Percentiles rank a stretch among this genome's conserved stretches.
These are phyloP conservation scores for Subanguina moxae DNA, from an alignment of 1,140 invertebrate species.

Conservation along the genomic window DNA sequence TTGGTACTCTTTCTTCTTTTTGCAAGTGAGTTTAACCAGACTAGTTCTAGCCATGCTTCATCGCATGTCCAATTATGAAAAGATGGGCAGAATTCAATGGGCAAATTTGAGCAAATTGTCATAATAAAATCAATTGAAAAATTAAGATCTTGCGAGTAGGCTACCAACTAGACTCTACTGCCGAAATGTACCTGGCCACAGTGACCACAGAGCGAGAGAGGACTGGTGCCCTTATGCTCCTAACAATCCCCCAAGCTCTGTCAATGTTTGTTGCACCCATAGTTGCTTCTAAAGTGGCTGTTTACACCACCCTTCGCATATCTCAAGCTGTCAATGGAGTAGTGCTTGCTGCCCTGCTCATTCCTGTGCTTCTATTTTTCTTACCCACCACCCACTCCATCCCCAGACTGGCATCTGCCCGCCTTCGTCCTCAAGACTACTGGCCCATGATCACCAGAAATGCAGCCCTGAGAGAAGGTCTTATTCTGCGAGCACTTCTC, in stretches of 20 bases:
- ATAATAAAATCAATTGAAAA: too few relatives aligned
- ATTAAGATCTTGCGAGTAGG: slow-evolving; percentile 51
- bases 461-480: slow-evolving; percentile 49
- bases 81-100: not conserved
- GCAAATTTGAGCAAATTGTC: too few relatives aligned
- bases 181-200: slow-evolving; percentile 58
- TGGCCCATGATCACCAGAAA: slow-evolving; percentile 58
- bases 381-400: slow-evolving; percentile 57
- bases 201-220: slow-evolving; percentile 57
- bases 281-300: slow-evolving; percentile 51
- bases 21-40: slow-evolving; percentile 39
- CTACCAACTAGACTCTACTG: slow-evolving; percentile 57
- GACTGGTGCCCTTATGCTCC: slow-evolving; percentile 54
- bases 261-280: slow-evolving; percentile 56
- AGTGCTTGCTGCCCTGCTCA: slow-evolving; percentile 40
- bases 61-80: slow-evolving; percentile 19
- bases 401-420: slow-evolving; percentile 50
- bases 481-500: slow-evolving; percentile 49
- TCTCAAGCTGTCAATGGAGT: slow-evolving; percentile 53
- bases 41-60: slow-evolving; percentile 3
- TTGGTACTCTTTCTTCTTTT: slow-evolving; percentile 54
- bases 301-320: slow-evolving; percentile 50
- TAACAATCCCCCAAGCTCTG: slow-evolving; percentile 54
- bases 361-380: slow-evolving; percentile 54
- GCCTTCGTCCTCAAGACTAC: slow-evolving; percentile 53